Percentiles rank a stretch among this genome's conserved stretches.
These are phyloP conservation scores for Leptoteleia sp. DNA, from an alignment of 1,140 invertebrate genomes.

Conservation along the genomic window DNA sequence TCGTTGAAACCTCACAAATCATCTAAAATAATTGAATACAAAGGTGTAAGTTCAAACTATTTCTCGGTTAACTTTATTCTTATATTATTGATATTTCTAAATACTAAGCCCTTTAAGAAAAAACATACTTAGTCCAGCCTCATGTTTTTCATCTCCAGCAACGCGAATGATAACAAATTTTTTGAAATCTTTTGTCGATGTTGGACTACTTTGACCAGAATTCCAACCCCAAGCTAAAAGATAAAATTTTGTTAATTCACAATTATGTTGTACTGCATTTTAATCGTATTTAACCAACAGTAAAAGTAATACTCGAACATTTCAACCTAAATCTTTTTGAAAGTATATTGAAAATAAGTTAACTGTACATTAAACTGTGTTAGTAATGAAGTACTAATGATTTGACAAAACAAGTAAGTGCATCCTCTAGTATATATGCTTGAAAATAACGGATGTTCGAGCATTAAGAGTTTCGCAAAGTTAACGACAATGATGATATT, in stretches of 20 bases:
- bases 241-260: too few species aligned
- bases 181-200: conserved; percentile 84
- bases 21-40: too few species aligned
- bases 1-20: too few species aligned
- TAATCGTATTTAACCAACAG: too few species aligned
- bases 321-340: conserved; percentile 29
- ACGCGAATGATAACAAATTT: conserved; percentile 86
- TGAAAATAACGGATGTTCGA: conserved; percentile 40
- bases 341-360: conserved; percentile 52
- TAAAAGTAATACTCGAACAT: too few species aligned
- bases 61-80: too few species aligned
- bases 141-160: conserved; percentile 82
- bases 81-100: too few species aligned
- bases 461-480: conserved; percentile 32
- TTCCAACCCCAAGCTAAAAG: conserved; percentile 83
- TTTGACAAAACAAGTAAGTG: conserved; percentile 64
- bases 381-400: conserved; percentile 66
- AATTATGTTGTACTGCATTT: too few species aligned
- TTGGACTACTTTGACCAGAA: conserved; percentile 83
- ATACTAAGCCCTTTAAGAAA: too few species aligned
- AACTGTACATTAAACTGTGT: conserved; percentile 70
- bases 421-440: conserved; percentile 65
- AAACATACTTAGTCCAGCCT: conserved; percentile 76
- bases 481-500: conserved; percentile 58
- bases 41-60: background rate